A percentile compares a stretch with the other conserved stretches of the same genome.
Conservation (phyloP, 2,797 vertebrate species). For the Eleutherodactylus coqui region DNA sequence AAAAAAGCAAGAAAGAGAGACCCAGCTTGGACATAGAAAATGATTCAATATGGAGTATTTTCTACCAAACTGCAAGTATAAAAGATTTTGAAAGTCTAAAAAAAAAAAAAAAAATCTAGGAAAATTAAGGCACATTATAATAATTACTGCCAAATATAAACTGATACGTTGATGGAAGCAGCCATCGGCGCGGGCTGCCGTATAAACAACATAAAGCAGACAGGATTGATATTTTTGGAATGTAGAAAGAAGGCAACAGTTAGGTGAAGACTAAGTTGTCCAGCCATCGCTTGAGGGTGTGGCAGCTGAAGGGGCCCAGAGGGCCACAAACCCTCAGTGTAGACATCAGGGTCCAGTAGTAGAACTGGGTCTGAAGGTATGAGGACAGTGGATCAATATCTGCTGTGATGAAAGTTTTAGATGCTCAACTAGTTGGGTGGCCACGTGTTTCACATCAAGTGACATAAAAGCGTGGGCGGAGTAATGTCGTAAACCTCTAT, state of each 20-base stretch:
- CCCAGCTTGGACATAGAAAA: slow-evolving; percentile 1
- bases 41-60: background rate
- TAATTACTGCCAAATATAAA: background rate
- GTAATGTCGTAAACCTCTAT: no score
- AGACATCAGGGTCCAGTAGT: background rate
- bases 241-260: background rate
- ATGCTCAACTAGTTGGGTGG: no score
- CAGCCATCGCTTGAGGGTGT: background rate
- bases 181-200: background rate
- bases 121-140: slow-evolving; percentile 42
- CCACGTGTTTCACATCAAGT: no score
- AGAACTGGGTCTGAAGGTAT: background rate
- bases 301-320: background rate
- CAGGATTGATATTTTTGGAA: background rate
- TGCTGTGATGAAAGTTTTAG: no score
- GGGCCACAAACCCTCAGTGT: no score
- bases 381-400: background rate
- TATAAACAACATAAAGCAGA: background rate
- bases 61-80: slow-evolving; percentile 24
- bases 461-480: no score
- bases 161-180: background rate
- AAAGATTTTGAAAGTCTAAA: slow-evolving; percentile 8
- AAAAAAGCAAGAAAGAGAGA: background rate
- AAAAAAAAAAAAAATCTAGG: slow-evolving; percentile 37
- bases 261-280: background rate